phyloP scores from a whole-genome alignment of 2,113 vertebrate species.

The Anser brachyrhynchus region DNA sequence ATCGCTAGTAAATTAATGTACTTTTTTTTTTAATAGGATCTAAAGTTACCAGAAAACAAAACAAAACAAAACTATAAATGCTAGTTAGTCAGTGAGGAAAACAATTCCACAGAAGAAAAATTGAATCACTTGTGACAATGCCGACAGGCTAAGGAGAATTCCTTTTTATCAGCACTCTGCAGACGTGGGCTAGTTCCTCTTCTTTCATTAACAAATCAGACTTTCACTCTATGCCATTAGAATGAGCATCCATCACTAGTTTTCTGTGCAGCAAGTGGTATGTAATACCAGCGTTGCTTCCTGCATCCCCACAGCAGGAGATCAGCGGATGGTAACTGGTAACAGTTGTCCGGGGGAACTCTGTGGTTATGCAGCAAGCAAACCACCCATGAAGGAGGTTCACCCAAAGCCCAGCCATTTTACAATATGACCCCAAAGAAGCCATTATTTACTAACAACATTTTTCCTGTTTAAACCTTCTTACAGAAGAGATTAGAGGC shows the following conservation, averaged over 20 bases:
- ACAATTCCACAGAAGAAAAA: background rate
- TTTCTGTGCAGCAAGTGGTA: background rate
- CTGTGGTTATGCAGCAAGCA: background rate
- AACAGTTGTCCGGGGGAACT: fast-evolving
- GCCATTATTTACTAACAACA: background rate
- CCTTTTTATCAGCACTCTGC: background rate
- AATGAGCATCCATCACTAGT: background rate
- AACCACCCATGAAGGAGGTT: background rate
- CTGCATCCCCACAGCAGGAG: background rate
- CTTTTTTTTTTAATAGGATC: background rate
- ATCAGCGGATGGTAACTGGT: too few species aligned
- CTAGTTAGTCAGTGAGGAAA: background rate
- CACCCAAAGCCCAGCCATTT: background rate
- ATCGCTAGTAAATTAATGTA: background rate
- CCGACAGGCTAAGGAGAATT: background rate
- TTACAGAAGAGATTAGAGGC: background rate
- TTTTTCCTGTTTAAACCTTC: background rate
- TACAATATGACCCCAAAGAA: background rate
- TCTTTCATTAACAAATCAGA: background rate
- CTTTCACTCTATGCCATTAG: background rate
- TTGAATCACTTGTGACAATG: background rate
- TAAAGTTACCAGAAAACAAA: background rate
- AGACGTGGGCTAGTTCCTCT: background rate
- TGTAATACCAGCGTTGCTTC: background rate
- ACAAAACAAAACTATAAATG: background rate